Conservation (phyloP, 2,888 invertebrate genomes). For the Metallyticus violacea region DNA sequence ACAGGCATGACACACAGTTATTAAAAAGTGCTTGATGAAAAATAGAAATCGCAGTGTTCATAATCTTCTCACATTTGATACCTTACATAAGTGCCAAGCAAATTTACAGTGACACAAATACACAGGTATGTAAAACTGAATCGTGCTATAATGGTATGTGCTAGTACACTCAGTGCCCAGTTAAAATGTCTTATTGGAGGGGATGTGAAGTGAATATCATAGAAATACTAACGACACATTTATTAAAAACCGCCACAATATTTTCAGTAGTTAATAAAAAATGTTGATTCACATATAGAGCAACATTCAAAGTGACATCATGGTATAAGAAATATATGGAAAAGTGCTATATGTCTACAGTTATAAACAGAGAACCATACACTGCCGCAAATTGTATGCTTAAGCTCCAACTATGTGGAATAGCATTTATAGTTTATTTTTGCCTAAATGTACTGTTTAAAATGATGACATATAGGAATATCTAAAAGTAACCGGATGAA, state of each 20-base stretch:
- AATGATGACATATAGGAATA: not conserved
- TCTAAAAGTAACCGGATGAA: not conserved
- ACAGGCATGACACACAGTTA: not conserved
- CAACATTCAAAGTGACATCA: not conserved
- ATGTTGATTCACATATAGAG: not conserved
- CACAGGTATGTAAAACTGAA: not conserved
- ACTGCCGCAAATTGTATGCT: not conserved
- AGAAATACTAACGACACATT: not conserved
- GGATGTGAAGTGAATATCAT: too few species aligned
- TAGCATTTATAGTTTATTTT: not conserved
- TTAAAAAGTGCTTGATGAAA: not conserved
- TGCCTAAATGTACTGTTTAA: not conserved
- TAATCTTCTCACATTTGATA: not conserved
- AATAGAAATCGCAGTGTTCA: not conserved
- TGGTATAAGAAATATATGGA: conserved; percentile 6
- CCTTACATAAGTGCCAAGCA: not conserved
- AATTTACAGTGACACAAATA: not conserved
- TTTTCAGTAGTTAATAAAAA: not conserved
- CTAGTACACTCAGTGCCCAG: too few species aligned
- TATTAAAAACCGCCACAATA: not conserved
- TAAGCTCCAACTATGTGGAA: not conserved
- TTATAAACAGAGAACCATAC: not conserved
- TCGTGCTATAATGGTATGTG: not conserved
- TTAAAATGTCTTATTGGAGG: not conserved
- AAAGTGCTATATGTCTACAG: not conserved